A percentile compares a stretch with the other conserved stretches of the same genome.
phyloP scores from a whole-genome alignment of 2,888 invertebrate genomes.

The Callinectes sapidus region DNA sequence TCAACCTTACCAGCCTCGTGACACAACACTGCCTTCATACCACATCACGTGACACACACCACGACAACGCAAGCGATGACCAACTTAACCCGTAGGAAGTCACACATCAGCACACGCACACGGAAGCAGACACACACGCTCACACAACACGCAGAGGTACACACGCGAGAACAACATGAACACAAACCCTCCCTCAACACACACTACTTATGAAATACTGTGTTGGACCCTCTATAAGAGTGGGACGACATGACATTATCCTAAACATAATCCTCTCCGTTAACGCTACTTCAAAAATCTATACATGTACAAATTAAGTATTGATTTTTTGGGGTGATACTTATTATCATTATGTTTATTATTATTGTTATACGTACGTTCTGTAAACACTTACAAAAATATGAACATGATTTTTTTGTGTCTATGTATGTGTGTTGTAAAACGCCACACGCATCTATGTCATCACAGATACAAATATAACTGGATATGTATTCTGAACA shows the following conservation, averaged over 20 bases:
- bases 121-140: neutral
- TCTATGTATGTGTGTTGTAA: conserved; percentile 43
- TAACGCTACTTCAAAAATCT: neutral
- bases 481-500: conserved; percentile 34
- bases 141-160: neutral
- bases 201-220: conserved; percentile 29
- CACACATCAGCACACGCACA: neutral
- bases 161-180: neutral
- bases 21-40: neutral
- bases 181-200: conserved; percentile 22
- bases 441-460: conserved; percentile 20
- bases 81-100: conserved; percentile 5
- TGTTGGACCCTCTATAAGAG: neutral
- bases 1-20: neutral
- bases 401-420: conserved; percentile 21
- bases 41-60: neutral
- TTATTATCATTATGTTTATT: conserved; percentile 20
- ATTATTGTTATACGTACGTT: neutral
- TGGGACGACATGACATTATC: neutral
- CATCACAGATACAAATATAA: conserved; percentile 43
- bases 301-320: conserved; percentile 14
- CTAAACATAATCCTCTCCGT: neutral
- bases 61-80: conserved; percentile 5
- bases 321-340: neutral
- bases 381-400: conserved; percentile 32